A percentile compares a stretch with the other conserved stretches of the same genome.
phyloP scores from a whole-genome alignment of 2,113 vertebrate species.

The Agelaius phoeniceus region DNA sequence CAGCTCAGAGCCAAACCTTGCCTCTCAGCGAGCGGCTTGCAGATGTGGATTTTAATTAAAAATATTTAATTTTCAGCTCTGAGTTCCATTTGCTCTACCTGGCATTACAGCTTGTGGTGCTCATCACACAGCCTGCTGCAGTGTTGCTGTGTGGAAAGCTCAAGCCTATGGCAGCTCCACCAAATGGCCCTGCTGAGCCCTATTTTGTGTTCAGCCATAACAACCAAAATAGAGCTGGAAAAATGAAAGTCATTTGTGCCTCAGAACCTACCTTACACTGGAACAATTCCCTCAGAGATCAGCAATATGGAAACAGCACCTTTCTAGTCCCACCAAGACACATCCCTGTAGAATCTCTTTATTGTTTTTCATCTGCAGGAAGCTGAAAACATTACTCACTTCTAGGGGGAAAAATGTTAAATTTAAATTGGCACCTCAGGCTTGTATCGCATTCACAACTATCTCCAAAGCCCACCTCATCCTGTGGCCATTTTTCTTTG shows the following conservation, averaged over 20 bases:
- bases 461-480: neutral
- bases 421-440: neutral
- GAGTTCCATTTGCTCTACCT: conserved; percentile 53
- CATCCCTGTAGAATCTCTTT: neutral
- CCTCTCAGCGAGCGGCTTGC: conserved; percentile 57
- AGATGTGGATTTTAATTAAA: conserved; percentile 81
- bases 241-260: neutral
- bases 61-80: conserved; percentile 69
- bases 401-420: neutral
- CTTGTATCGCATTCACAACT: neutral
- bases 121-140: neutral
- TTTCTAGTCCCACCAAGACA: neutral
- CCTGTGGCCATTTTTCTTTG: neutral
- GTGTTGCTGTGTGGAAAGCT: neutral
- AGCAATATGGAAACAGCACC: neutral
- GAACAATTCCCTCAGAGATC: neutral
- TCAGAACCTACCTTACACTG: neutral
- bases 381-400: neutral
- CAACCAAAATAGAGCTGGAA: neutral
- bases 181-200: neutral
- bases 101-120: neutral
- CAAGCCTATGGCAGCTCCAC: neutral
- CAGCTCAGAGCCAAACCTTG: conserved; percentile 57
- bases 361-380: neutral
- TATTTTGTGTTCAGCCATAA: neutral